These are phyloP conservation scores for Anarhynchus alexandrinus DNA, from an alignment of 2,113 vertebrate species.

Conservation along the genomic window DNA sequence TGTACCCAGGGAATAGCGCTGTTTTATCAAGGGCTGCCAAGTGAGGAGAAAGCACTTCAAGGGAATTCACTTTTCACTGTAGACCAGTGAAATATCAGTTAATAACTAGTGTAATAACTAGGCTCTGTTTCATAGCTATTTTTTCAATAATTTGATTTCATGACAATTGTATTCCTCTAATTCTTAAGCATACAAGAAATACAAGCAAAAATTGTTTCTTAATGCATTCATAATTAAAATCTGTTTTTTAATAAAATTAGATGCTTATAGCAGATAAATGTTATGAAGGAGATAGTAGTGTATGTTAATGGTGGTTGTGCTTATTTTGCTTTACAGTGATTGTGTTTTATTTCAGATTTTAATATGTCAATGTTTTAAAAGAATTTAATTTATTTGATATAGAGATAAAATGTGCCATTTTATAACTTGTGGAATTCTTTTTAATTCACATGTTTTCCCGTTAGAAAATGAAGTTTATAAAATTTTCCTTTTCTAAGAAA, in stretches of 20 bases:
- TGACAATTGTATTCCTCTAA: not conserved
- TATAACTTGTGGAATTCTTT: not conserved
- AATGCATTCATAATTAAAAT: not conserved
- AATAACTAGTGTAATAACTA: not conserved
- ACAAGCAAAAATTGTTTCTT: not conserved
- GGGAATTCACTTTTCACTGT: not conserved
- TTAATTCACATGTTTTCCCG: not conserved
- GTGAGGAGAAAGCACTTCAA: not conserved
- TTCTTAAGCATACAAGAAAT: not conserved
- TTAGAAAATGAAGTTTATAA: not conserved
- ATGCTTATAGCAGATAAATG: not conserved
- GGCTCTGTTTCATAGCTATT: not conserved
- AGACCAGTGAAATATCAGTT: not conserved
- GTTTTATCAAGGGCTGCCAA: not conserved
- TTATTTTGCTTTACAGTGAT: not conserved
- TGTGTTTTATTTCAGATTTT: not conserved
- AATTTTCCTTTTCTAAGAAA: not conserved
- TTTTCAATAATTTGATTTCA: not conserved
- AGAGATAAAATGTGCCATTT: not conserved
- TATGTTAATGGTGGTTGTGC: not conserved
- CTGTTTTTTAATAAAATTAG: not conserved
- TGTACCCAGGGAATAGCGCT: not conserved
- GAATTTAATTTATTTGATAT: not conserved
- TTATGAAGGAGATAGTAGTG: not conserved
- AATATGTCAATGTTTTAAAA: not conserved